phyloP scores from a whole-genome alignment of 1,140 invertebrate species.

The Homalodisca vitripennis region DNA sequence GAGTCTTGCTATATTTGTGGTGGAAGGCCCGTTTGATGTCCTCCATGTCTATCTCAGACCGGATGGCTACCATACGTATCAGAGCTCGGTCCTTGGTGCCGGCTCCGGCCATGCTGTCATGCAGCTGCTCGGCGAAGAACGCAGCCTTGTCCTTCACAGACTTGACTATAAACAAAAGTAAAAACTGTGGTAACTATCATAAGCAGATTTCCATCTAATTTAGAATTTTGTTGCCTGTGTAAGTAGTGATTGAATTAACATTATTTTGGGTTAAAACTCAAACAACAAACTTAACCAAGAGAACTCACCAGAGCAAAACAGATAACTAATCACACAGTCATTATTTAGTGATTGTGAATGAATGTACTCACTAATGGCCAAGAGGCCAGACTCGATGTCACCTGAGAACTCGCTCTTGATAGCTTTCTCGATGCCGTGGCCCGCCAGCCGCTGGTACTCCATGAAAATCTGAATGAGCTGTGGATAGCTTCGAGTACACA shows the following conservation, averaged over 20 bases:
- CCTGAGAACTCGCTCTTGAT: conserved; percentile 83
- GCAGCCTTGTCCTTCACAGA: conserved; percentile 53
- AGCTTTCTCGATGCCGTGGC: conserved; percentile 79
- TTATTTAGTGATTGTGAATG: no score
- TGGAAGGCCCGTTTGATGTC: conserved; percentile 56
- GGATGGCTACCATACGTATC: conserved; percentile 55
- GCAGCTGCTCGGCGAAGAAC: conserved; percentile 61
- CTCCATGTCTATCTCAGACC: conserved; percentile 58
- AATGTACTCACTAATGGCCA: conserved; percentile 63
- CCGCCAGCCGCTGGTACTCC: conserved; percentile 73
- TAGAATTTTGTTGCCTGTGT: no score
- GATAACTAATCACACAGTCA: no score
- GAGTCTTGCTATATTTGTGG: conserved; percentile 52
- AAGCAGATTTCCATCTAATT: no score
- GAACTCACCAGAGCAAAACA: no score
- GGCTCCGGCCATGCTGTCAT: conserved; percentile 56
- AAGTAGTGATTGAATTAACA: no score
- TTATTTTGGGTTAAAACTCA: no score
- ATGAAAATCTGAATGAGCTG: conserved; percentile 76
- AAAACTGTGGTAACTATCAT: no score
- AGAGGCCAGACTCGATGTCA: conserved; percentile 76
- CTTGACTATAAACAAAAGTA: conserved; percentile 49
- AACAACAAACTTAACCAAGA: no score
- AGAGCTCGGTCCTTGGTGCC: conserved; percentile 58
- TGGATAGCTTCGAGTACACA: conserved; percentile 71